These are phyloP conservation scores for Theonella swinhoei DNA, from an alignment of 37 sponge, comb jelly and placozoan species.

Conservation along the genomic window DNA sequence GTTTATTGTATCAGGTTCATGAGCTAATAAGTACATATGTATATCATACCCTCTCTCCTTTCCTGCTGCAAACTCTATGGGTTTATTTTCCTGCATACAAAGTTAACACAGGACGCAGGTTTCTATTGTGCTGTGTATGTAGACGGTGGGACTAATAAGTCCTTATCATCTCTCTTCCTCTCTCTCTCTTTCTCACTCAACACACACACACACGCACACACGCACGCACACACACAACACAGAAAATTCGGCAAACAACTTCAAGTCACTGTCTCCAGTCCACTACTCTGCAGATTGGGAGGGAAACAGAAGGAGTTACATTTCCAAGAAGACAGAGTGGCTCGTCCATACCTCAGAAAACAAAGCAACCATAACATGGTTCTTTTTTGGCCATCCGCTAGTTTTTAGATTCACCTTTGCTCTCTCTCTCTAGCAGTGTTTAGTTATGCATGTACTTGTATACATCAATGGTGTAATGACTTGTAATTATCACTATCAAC, in stretches of 20 bases:
- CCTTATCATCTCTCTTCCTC: neutral
- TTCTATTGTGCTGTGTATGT: too few relatives aligned
- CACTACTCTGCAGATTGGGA: conserved; percentile 20
- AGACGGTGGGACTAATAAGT: too few relatives aligned
- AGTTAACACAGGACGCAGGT: too few relatives aligned
- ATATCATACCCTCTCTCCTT: too few relatives aligned
- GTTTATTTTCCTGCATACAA: too few relatives aligned
- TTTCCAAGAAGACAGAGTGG: conserved; percentile 54
- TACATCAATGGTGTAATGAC: too few relatives aligned
- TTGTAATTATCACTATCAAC: neutral
- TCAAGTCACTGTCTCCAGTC: conserved; percentile 46
- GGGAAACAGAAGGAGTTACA: conserved; percentile 44
- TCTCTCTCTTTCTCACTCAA: neutral
- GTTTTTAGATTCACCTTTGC: conserved; percentile 2
- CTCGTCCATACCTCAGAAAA: conserved; percentile 54
- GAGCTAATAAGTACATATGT: too few relatives aligned
- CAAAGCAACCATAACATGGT: conserved; percentile 27
- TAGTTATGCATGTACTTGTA: neutral
- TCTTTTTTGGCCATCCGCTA: conserved; percentile 52
- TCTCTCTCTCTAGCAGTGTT: neutral
- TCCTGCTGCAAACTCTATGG: too few relatives aligned
- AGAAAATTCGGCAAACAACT: conserved; percentile 65
- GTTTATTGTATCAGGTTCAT: too few relatives aligned
- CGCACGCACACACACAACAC: neutral
- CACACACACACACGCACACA: neutral